These are phyloP conservation scores for Neofelis nebulosa DNA, from an alignment of 2,113 vertebrate genomes.

Conservation along the genomic window DNA sequence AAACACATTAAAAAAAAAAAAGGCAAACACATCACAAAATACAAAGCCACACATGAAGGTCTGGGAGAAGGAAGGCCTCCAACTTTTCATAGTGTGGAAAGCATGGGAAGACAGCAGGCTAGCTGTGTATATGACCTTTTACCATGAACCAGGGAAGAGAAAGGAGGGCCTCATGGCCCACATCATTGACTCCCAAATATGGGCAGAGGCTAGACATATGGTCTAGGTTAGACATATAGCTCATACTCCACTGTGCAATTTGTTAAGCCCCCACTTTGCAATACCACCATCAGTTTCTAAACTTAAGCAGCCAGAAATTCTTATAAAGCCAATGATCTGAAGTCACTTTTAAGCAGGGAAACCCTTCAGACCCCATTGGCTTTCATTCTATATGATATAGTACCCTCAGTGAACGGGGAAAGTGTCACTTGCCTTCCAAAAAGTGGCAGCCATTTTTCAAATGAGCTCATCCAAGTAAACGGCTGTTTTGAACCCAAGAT, in stretches of 20 bases:
- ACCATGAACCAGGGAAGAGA: background rate
- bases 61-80: background rate
- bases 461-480: background rate
- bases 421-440: background rate
- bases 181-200: fast-evolving
- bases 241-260: background rate
- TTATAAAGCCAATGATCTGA: background rate
- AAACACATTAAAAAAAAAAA: background rate
- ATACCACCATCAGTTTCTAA: background rate
- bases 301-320: background rate
- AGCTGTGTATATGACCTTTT: fast-evolving
- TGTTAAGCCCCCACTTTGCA: fast-evolving
- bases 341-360: background rate
- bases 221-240: background rate
- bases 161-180: background rate
- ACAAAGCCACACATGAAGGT: fast-evolving
- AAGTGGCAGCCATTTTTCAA: background rate
- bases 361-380: background rate
- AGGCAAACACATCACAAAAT: background rate
- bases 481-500: background rate
- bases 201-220: too few species aligned
- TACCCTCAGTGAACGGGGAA: background rate
- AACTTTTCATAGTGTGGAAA: background rate
- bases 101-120: too few species aligned
- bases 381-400: background rate